These are phyloP conservation scores for Neuroterus valhalla DNA, from an alignment of 1,140 invertebrate genomes.

Conservation along the genomic window DNA sequence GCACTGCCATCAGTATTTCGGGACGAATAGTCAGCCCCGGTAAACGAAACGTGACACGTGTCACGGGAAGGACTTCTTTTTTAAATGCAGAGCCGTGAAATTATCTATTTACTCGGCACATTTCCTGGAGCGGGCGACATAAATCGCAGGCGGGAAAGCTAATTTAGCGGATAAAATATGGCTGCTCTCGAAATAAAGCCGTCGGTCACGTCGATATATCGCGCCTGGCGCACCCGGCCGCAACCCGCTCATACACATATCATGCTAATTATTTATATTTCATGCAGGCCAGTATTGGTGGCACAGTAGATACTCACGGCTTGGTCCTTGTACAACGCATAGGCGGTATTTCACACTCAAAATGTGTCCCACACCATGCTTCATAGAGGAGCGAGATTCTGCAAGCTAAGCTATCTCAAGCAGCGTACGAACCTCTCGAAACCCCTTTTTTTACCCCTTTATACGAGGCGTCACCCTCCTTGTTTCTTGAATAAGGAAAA, in stretches of 20 bases:
- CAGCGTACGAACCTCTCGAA: neutral
- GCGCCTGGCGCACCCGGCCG: constrained; percentile 49
- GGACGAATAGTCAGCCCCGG: neutral
- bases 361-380: constrained; percentile 44
- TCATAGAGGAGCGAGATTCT: constrained; percentile 1
- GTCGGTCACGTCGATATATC: constrained; percentile 64
- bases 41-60: constrained; percentile 2
- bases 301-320: constrained; percentile 44
- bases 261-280: constrained; percentile 72
- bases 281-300: constrained; percentile 42
- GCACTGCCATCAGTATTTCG: neutral
- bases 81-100: constrained; percentile 38
- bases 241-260: constrained; percentile 61
- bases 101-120: constrained; percentile 54
- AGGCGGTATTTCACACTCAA: constrained; percentile 59
- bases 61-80: neutral
- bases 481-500: neutral
- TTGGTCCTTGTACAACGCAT: constrained; percentile 45
- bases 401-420: constrained; percentile 31
- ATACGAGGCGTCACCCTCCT: neutral
- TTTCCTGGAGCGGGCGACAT: constrained; percentile 59
- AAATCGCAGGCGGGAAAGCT: constrained; percentile 62
- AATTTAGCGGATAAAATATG: constrained; percentile 66
- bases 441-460: neutral
- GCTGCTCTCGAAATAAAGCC: constrained; percentile 65